Base-by-base conservation (phyloP, 2,113 vertebrate genomes). In the Halichoeres trimaculatus region DNA sequence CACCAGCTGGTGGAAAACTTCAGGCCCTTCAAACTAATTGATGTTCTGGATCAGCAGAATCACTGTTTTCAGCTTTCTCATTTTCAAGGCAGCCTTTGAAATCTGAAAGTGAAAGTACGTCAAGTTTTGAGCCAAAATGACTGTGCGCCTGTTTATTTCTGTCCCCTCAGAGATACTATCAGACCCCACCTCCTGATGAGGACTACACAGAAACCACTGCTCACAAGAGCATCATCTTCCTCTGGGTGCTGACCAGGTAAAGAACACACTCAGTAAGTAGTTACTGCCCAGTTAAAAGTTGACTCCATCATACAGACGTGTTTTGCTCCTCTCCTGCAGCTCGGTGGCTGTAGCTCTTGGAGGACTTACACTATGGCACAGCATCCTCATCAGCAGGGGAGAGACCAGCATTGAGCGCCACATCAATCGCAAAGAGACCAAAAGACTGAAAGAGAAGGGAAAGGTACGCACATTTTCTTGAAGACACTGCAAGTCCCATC, bases 181-280 rank as follows among this genome's bases (percentile, higher is more conserved):
- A 98, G 93, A 97, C 95, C 1, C 95, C 96, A 4, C 92, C 95
- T 0, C 96, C 96, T 0, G 76, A 87, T 24, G 96, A 93, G 81
- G 93, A 94, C 62, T 94, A 94, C 62, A 90, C 72, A 51, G 95
- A 98, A 87, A 94, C 91, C 80, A 85, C 95, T 30, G 94, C 95
- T 73, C 96, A 99, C 87, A 99, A 99, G 93, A 92, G 96, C 1
- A 81, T 99, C 65, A 94, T 99, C 88, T 99, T 97, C 91, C 94
- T 99, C 83, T 99, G 98, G 98, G 97, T 98, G 23, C 93, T 99
- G 64, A 98, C 97, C 91, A 99, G 98, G 98, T 99, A 86, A 84
- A 76, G 16, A 19, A 1, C 17, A 13, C 51, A 2, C 23, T 0
- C 19, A 1, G 4, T 7, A 5, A 19, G 16, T 6, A 0, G 13